Evolutionary conservation across 2,797 vertebrate species (phyloP).

Genomic region (Poecilia gillii): DNA sequence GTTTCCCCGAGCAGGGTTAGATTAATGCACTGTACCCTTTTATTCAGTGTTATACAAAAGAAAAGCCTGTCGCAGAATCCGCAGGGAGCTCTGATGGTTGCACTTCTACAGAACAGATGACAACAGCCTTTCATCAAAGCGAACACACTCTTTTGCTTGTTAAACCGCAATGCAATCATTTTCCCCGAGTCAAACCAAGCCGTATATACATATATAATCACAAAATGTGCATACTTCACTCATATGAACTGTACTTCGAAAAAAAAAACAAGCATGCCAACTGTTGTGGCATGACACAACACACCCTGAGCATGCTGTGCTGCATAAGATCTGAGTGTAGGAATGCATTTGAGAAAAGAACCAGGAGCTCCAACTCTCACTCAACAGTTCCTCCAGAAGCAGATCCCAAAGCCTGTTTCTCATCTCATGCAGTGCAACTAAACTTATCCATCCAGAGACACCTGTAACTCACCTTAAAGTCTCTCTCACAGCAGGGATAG

Average conservation of each 20-base stretch:
- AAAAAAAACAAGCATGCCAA: conserved; percentile 11
- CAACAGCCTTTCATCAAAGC: conserved; percentile 83
- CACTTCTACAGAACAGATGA: conserved; percentile 77
- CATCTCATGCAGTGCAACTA: conserved; percentile 59
- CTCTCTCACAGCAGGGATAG: conserved; percentile 48
- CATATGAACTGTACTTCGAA: conserved; percentile 12
- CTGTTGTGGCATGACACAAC: conserved; percentile 38
- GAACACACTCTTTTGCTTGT: conserved; percentile 64
- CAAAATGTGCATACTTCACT: conserved; percentile 9
- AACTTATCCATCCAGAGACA: conserved; percentile 65
- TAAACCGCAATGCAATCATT: conserved; percentile 62
- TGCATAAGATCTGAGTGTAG: conserved; percentile 39
- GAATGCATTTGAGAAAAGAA: conserved; percentile 31
- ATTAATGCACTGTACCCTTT: conserved; percentile 79
- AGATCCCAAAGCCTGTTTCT: conserved; percentile 50
- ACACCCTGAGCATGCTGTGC: conserved; percentile 35
- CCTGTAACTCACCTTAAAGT: conserved; percentile 45
- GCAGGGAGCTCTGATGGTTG: conserved; percentile 76
- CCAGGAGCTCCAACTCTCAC: conserved; percentile 34
- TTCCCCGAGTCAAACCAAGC: conserved; percentile 44
- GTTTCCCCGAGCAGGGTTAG: conserved; percentile 74
- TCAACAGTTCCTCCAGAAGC: conserved; percentile 52
- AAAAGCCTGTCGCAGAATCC: conserved; percentile 75
- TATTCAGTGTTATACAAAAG: conserved; percentile 78
- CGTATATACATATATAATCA: conserved; percentile 26